Evolutionary conservation across 2,888 invertebrate species (phyloP).

Genomic region (Apeira syringaria): DNA sequence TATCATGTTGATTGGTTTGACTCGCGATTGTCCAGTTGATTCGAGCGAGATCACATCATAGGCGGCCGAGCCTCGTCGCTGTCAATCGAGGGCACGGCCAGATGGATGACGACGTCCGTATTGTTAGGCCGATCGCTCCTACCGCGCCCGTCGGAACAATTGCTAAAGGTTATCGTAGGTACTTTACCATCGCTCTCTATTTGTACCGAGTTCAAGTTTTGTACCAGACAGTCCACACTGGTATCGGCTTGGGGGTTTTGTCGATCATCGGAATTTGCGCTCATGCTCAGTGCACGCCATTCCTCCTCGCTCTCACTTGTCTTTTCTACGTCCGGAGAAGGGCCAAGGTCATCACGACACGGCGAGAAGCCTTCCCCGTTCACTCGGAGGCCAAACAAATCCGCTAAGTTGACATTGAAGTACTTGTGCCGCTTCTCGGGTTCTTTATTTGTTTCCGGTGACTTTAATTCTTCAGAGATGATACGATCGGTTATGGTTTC

Average conservation of each 20-base stretch:
- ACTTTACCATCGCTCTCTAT: slow-evolving; percentile 68
- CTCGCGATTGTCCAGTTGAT: slow-evolving; percentile 22
- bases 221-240: slow-evolving; percentile 60
- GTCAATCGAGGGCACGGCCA: slow-evolving; percentile 74
- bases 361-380: slow-evolving; percentile 65
- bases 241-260: slow-evolving; percentile 45
- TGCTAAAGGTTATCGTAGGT: slow-evolving; percentile 77
- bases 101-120: slow-evolving; percentile 62
- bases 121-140: slow-evolving; percentile 57
- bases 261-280: slow-evolving; percentile 63
- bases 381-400: slow-evolving; percentile 63
- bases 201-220: slow-evolving; percentile 60
- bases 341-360: slow-evolving; percentile 52
- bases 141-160: slow-evolving; percentile 68
- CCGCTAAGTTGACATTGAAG: slow-evolving; percentile 74
- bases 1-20: slow-evolving; percentile 59
- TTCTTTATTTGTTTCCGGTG: slow-evolving; percentile 38
- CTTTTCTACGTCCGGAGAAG: slow-evolving; percentile 57
- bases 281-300: slow-evolving; percentile 77
- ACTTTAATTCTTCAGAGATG: slow-evolving; percentile 54
- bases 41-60: slow-evolving; percentile 61
- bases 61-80: slow-evolving; percentile 76
- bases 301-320: slow-evolving; percentile 69
- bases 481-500: slow-evolving; percentile 65
- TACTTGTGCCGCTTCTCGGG: slow-evolving; percentile 47